Base-by-base conservation (phyloP, 2,888 invertebrate species). In the Nomada fabriciana region DNA sequence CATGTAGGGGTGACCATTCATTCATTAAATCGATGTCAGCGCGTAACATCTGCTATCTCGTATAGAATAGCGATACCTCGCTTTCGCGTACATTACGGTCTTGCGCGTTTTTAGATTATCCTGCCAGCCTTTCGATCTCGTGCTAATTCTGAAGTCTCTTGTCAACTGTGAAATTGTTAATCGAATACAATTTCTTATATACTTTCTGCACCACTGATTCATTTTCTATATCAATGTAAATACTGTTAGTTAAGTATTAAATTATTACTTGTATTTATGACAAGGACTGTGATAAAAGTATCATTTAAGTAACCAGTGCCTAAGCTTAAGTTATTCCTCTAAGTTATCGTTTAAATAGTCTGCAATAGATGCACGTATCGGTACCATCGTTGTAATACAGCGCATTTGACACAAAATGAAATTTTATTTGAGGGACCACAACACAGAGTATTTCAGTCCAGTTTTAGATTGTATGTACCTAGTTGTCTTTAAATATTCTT, bases 21-120 rank as follows among this genome's bases (percentile, higher is more conserved):
- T 90, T 91, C 92, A 91, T 91, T 88, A 93, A 94, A 93, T 90
- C 90, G 89, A 91, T 91, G 90, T 90, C 89, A 89, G 87, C 89
- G 88, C 82, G 86, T 84, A 88, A 88, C 88, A 88, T 88, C 88
- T 88, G 88, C 88, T 82, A 78, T 84, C 75, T 77, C 71, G 78
- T 76, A 68, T 76, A 74, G 52, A 79, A 67, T 67, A 75, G 47
- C 60, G 75, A 82, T 76, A 77, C 70, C 70, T 64, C 18, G 77
- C 52, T 57, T 82, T 74, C 77, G n/a, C 57, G 53, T 70, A 77
- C 63, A 71, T 75, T 29, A 74, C 71, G 70, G 52, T 83, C 60
- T 75, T 70, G 76, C 72, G 72, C 72, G 73, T 70, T 82, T 57
- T 76, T 61, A 52, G 11, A 53, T 50, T 55, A 36, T 60, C 11